These are phyloP conservation scores for Oegoconia quadripuncta DNA, from an alignment of 2,888 invertebrate species.

Conservation along the genomic window DNA sequence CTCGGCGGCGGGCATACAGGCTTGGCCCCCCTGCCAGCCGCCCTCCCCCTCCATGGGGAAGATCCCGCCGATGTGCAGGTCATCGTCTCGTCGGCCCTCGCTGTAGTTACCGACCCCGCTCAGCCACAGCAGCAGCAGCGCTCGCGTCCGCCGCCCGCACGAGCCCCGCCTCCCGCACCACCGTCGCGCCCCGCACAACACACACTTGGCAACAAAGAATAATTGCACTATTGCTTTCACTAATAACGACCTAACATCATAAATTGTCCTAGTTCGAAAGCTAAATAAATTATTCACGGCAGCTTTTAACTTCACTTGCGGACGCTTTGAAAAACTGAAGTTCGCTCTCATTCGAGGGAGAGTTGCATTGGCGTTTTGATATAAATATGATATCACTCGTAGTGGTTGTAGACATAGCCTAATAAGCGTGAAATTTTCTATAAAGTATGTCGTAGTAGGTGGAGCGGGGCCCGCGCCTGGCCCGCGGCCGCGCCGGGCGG, in stretches of 20 bases:
- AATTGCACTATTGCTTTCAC: conserved; percentile 72
- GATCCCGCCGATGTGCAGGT: conserved; percentile 97
- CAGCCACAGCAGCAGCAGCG: conserved; percentile 54
- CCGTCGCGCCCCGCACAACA: conserved; percentile 43
- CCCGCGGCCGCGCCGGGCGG: conserved; percentile 31
- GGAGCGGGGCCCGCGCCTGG: conserved; percentile 17
- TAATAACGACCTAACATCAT: conserved; percentile 64
- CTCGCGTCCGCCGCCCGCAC: conserved; percentile 30
- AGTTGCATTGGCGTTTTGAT: conserved; percentile 43
- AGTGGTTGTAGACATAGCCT: conserved; percentile 70
- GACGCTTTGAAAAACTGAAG: conserved; percentile 73
- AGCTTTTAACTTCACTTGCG: conserved; percentile 75
- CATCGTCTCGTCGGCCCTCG: conserved; percentile 80
- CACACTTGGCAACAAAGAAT: conserved; percentile 71
- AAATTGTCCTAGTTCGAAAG: conserved; percentile 71
- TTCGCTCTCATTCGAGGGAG: conserved; percentile 55
- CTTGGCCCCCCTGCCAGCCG: conserved; percentile 99
- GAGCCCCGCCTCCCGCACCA: conserved; percentile 26
- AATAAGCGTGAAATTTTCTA: conserved; percentile 69
- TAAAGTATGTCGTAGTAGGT: conserved; percentile 38
- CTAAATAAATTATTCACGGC: conserved; percentile 45
- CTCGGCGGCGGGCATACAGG: conserved; percentile 98
- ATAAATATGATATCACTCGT: conserved; percentile 53
- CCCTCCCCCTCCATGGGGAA: conserved; percentile 98
- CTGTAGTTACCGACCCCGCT: conserved; percentile 50